Conservation (phyloP, 2,888 invertebrate species). For the Tipula lateralis region DNA sequence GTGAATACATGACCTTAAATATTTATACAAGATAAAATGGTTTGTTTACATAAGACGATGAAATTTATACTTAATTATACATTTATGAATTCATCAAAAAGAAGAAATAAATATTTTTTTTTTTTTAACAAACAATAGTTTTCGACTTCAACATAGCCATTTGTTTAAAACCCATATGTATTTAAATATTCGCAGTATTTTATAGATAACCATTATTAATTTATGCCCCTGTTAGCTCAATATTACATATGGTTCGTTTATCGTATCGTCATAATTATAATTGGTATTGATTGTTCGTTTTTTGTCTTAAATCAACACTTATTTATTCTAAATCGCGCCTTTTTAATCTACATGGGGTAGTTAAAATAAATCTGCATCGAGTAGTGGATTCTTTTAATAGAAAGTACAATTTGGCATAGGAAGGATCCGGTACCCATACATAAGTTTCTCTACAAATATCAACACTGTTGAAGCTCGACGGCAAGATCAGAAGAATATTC, state of each 20-base stretch:
- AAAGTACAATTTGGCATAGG: no score
- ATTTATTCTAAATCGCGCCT: neutral
- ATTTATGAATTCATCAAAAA: neutral
- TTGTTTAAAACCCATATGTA: neutral
- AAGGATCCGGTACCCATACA: no score
- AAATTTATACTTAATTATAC: constrained; percentile 7
- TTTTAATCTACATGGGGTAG: neutral
- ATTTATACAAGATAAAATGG: neutral
- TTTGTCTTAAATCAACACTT: no score
- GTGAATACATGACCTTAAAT: neutral
- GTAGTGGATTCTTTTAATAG: no score
- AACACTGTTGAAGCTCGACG: no score
- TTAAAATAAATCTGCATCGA: no score
- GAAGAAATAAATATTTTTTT: neutral
- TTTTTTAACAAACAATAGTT: neutral
- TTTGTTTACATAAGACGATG: neutral
- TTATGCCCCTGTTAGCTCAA: neutral
- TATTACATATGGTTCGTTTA: neutral
- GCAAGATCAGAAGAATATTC: no score
- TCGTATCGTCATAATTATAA: neutral
- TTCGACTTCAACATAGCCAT: neutral
- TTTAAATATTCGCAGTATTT: neutral
- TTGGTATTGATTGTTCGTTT: neutral
- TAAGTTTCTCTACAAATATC: no score
- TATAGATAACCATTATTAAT: constrained; percentile 11